Percentiles rank a stretch among this genome's conserved stretches.
These are phyloP conservation scores for Bolinopsis microptera DNA, from an alignment of 37 sponge, comb jelly and placozoan species.

Conservation along the genomic window DNA sequence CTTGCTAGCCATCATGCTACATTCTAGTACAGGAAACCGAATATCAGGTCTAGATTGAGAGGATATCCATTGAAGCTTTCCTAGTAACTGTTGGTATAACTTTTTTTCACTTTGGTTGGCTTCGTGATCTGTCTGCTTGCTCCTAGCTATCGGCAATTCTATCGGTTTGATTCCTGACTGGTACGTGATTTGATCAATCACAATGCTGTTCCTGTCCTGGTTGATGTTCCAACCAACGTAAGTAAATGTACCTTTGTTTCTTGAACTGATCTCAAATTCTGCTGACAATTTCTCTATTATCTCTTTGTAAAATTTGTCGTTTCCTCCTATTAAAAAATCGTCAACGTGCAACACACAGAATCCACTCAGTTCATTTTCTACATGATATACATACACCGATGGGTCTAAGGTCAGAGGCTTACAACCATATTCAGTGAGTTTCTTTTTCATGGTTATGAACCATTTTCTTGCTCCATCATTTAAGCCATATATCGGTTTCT, in stretches of 20 bases:
- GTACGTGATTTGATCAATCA: no score
- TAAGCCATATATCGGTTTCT: neutral
- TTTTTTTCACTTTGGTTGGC: neutral
- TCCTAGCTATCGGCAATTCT: no score
- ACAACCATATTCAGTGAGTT: neutral
- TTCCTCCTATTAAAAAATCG: no score
- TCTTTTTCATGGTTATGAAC: neutral
- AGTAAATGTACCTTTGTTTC: no score
- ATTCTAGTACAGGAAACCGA: neutral
- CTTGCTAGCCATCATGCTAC: neutral
- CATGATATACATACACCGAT: neutral
- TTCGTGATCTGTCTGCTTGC: neutral
- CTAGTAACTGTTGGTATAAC: neutral
- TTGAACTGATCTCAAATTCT: no score
- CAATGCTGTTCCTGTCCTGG: no score
- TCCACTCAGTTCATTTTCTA: neutral
- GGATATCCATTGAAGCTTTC: conserved; percentile 1
- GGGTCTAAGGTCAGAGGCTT: neutral
- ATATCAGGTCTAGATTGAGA: neutral
- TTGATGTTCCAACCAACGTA: no score
- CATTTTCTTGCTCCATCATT: neutral
- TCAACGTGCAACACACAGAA: no score
- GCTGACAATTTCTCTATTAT: no score
- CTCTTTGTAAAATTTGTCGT: no score
- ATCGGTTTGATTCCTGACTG: no score